Conservation (phyloP, 2,113 vertebrate species). For the Phyllostomus discolor region DNA sequence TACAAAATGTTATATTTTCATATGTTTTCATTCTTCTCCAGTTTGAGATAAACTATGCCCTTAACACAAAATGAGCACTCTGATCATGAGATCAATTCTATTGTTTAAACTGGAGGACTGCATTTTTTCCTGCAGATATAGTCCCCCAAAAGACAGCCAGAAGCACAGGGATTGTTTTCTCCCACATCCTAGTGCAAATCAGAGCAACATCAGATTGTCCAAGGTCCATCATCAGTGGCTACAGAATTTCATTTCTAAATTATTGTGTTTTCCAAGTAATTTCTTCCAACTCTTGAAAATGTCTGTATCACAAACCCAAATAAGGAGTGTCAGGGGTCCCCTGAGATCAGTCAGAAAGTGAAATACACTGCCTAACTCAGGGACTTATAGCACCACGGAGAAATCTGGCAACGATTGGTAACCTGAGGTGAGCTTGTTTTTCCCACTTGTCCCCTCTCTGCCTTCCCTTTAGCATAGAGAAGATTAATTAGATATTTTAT, state of each 20-base stretch:
- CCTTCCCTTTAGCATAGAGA: not conserved
- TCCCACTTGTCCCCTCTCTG: not conserved
- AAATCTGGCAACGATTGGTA: conserved; percentile 20
- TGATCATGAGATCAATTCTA: not conserved
- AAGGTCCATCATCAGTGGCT: conserved; percentile 87
- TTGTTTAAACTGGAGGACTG: not conserved
- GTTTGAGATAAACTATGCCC: not conserved
- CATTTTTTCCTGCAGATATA: conserved; percentile 51
- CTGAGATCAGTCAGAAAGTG: conserved; percentile 12
- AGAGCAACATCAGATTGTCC: conserved; percentile 74
- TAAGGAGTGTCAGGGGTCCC: not conserved
- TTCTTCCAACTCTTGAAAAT: conserved; percentile 29
- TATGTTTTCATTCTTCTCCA: not conserved
- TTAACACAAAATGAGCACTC: conserved; percentile 5
- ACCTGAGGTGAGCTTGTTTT: conserved; percentile 20
- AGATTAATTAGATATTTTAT: conserved; percentile 21
- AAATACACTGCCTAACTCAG: not conserved
- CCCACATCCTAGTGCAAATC: conserved; percentile 86
- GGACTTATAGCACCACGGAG: conserved; percentile 25
- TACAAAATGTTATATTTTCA: not conserved
- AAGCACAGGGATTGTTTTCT: conserved; percentile 80
- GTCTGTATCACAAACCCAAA: conserved; percentile 33
- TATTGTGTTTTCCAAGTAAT: not conserved
- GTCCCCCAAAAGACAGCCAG: conserved; percentile 82
- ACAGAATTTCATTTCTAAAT: conserved; percentile 56